These are phyloP conservation scores for Scrobipalpa costella DNA, from an alignment of 2,888 invertebrate species.

Conservation along the genomic window DNA sequence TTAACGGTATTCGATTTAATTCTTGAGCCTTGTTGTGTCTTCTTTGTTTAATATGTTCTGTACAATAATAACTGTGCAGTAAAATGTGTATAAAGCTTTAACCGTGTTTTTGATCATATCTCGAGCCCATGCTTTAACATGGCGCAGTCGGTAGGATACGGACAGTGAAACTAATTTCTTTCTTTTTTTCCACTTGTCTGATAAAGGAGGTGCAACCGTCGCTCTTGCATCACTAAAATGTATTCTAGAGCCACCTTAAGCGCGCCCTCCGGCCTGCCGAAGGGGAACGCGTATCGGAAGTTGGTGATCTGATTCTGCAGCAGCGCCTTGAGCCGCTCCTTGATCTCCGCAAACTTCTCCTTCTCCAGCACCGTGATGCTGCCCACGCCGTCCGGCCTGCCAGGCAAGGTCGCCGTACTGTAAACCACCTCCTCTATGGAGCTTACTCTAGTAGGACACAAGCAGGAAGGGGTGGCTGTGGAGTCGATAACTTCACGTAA, in stretches of 20 bases:
- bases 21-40: too few relatives aligned
- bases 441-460: conserved; percentile 78
- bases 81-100: too few relatives aligned
- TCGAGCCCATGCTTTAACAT: too few relatives aligned
- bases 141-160: too few relatives aligned
- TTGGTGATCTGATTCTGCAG: conserved; percentile 99
- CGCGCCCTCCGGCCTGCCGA: conserved; percentile 99
- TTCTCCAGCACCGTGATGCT: conserved; percentile 99
- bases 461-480: conserved; percentile 68
- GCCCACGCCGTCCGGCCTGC: conserved; percentile 98
- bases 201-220: neutral
- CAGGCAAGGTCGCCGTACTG: conserved; percentile 79
- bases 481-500: conserved; percentile 48
- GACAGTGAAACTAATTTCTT: neutral
- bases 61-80: too few relatives aligned
- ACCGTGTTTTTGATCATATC: too few relatives aligned
- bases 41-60: too few relatives aligned
- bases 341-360: conserved; percentile 98
- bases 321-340: conserved; percentile 94
- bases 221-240: neutral
- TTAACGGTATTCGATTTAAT: neutral
- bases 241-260: conserved; percentile 82
- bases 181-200: neutral
- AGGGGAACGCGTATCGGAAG: conserved; percentile 99
- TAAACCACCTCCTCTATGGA: conserved; percentile 74